Percentiles rank a stretch among this genome's conserved stretches.
These are phyloP conservation scores for Anguilla japonica DNA, from an alignment of 2,113 vertebrate genomes.

Conservation along the genomic window DNA sequence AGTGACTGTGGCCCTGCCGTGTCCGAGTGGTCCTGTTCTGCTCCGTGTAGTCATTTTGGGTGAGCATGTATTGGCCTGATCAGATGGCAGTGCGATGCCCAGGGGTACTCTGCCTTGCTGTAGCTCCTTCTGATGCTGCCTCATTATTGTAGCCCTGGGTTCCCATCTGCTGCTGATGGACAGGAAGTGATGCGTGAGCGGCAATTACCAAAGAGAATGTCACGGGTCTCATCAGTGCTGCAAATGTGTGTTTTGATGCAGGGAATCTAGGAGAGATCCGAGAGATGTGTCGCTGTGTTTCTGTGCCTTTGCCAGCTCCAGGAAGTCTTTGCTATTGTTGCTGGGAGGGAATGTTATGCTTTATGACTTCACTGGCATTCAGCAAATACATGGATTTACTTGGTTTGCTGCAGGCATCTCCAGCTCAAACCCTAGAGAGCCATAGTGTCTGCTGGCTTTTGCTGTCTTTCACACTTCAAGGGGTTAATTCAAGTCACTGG, in stretches of 20 bases:
- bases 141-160: conserved; percentile 45
- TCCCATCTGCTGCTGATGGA: conserved; percentile 52
- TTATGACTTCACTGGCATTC: not conserved
- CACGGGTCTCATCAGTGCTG: too few relatives aligned
- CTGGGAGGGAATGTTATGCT: not conserved
- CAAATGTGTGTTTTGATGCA: too few relatives aligned
- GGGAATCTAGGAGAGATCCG: too few relatives aligned
- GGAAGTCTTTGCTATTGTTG: not conserved
- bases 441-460: too few relatives aligned
- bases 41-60: too few relatives aligned
- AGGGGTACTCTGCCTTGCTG: conserved; percentile 49
- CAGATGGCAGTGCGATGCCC: conserved; percentile 46
- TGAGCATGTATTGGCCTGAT: conserved; percentile 2
- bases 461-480: too few relatives aligned
- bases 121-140: conserved; percentile 58
- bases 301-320: too few relatives aligned
- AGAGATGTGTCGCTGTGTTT: too few relatives aligned
- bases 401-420: too few relatives aligned
- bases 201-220: not conserved
- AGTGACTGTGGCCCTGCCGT: not conserved
- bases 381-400: too few relatives aligned
- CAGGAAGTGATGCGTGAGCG: conserved; percentile 36
- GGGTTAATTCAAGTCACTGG: too few relatives aligned
- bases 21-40: not conserved
- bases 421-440: too few relatives aligned